phyloP scores from a whole-genome alignment of 2,113 vertebrate species.

The Colistium nudipinnis region DNA sequence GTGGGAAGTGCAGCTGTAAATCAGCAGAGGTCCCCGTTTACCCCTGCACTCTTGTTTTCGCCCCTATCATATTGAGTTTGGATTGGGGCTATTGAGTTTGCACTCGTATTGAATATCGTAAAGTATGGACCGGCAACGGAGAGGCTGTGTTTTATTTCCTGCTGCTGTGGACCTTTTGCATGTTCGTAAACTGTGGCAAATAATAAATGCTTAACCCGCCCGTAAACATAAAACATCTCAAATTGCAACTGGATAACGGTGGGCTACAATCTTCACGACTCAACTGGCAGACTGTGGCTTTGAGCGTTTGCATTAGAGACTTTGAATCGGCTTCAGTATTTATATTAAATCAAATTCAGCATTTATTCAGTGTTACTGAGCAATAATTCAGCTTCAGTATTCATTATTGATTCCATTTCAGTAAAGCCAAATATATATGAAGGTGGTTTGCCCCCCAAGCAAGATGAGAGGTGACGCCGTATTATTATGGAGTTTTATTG shows the following conservation, averaged over 20 bases:
- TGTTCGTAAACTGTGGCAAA: constrained; percentile 6
- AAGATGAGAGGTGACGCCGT: too few species aligned
- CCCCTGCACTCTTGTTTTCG: constrained; percentile 53
- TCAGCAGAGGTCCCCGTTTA: constrained; percentile 51
- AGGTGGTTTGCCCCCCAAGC: too few species aligned
- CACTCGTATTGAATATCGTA: constrained; percentile 54
- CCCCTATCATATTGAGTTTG: constrained; percentile 50
- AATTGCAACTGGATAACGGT: neutral
- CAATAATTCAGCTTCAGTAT: too few species aligned
- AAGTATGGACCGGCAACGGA: constrained; percentile 25
- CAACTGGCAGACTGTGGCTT: neutral
- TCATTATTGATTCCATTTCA: neutral
- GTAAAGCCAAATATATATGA: too few species aligned
- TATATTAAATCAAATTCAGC: neutral
- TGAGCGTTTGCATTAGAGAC: neutral
- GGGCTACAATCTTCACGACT: neutral
- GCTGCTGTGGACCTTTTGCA: constrained; percentile 2
- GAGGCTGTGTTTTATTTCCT: constrained; percentile 21
- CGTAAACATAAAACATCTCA: neutral
- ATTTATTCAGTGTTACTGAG: too few species aligned
- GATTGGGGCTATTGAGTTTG: constrained; percentile 61
- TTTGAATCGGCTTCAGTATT: neutral
- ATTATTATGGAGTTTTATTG: too few species aligned
- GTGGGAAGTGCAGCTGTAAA: constrained; percentile 53
- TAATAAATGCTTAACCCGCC: neutral